phyloP scores from a whole-genome alignment of 2,888 invertebrate species.

The Pseudeuparius sepicola region DNA sequence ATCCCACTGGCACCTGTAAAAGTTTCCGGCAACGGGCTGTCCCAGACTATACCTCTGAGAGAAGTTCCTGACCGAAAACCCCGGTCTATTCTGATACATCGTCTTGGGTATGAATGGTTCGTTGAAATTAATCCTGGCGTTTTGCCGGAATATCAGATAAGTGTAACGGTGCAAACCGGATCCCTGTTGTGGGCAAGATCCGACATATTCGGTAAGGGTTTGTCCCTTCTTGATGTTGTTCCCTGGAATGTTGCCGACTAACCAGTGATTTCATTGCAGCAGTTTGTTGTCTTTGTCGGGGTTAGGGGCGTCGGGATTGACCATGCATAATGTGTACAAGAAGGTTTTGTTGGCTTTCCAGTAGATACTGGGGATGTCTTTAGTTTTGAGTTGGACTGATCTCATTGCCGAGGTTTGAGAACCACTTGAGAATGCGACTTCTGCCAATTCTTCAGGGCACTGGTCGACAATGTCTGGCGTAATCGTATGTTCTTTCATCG shows the following conservation, averaged over 20 bases:
- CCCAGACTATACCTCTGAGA: constrained; percentile 73
- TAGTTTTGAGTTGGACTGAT: constrained; percentile 59
- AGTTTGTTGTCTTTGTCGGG: constrained; percentile 55
- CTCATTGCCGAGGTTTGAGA: constrained; percentile 50
- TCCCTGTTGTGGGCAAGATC: constrained; percentile 60
- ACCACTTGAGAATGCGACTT: constrained; percentile 43
- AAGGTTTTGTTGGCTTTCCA: constrained; percentile 28
- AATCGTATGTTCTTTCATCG: constrained; percentile 26
- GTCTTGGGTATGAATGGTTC: constrained; percentile 27
- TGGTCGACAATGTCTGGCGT: constrained; percentile 60
- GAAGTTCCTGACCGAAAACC: constrained; percentile 60
- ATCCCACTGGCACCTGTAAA: constrained; percentile 79
- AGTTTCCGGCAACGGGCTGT: constrained; percentile 74
- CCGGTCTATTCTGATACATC: constrained; percentile 44
- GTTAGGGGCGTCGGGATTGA: constrained; percentile 65
- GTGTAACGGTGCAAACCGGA: constrained; percentile 63
- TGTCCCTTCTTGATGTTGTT: constrained; percentile 47
- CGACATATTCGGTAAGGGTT: constrained; percentile 55
- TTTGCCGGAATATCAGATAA: constrained; percentile 43
- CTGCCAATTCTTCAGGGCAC: constrained; percentile 45
- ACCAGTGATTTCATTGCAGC: constrained; percentile 72
- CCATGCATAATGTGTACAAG: constrained; percentile 40
- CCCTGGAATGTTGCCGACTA: constrained; percentile 64
- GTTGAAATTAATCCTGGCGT: constrained; percentile 26
- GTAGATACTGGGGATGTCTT: constrained; percentile 40